Evolutionary conservation across 2,113 vertebrate species (phyloP).

Genomic region (Pseudonaja textilis): DNA sequence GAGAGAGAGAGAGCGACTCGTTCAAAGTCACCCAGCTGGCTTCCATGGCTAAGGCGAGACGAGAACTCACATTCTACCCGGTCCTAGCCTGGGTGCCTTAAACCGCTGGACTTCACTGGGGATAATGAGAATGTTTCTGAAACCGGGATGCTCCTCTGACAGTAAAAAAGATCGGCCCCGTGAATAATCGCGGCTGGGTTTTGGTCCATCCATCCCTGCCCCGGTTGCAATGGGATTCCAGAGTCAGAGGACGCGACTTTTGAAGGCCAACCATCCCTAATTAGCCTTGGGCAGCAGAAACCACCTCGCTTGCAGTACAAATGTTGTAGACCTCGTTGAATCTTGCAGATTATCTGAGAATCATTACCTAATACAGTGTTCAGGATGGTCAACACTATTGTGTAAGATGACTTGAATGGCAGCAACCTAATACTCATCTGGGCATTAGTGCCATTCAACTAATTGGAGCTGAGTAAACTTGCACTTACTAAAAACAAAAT

Average conservation of each 20-base stretch:
- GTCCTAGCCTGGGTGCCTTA: background rate
- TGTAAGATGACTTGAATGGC: background rate
- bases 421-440: background rate
- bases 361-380: background rate
- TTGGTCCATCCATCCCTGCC: background rate
- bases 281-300: background rate
- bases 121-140: background rate
- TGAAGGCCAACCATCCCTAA: background rate
- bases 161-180: background rate
- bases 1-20: background rate
- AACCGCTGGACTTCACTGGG: background rate
- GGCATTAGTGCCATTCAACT: background rate
- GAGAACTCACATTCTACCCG: background rate
- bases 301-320: background rate
- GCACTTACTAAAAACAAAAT: background rate
- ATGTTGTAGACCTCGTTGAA: background rate
- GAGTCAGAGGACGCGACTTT: background rate
- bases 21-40: background rate
- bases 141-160: background rate
- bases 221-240: background rate
- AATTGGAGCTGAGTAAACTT: background rate
- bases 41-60: background rate
- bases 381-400: background rate
- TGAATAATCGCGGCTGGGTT: background rate
- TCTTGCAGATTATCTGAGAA: background rate